Evolutionary conservation across 1,140 invertebrate species (phyloP).

Genomic region (Tetragonula clypearis): DNA sequence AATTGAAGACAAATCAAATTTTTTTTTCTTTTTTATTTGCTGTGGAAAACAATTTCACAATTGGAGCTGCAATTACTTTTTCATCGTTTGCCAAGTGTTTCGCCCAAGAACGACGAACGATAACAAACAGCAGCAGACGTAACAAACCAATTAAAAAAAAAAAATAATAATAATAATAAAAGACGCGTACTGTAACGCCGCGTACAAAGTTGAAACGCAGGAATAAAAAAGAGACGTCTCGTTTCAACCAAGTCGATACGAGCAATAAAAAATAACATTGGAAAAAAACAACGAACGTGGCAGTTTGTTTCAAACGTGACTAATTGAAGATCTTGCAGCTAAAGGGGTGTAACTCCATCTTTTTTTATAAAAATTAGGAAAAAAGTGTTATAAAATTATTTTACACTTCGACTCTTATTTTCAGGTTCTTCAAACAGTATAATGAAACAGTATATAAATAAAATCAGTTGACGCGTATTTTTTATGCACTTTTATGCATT

Average conservation of each 20-base stretch:
- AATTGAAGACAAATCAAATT: too few relatives aligned
- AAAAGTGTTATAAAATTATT: too few relatives aligned
- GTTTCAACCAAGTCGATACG: not conserved
- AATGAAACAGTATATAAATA: too few relatives aligned
- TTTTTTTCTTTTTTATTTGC: not conserved
- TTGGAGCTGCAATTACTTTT: not conserved
- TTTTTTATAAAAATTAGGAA: too few relatives aligned
- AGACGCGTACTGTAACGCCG: too few relatives aligned
- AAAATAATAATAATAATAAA: not conserved
- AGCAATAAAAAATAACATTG: not conserved
- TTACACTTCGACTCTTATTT: too few relatives aligned
- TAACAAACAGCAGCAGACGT: not conserved
- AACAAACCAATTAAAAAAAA: constrained; percentile 23
- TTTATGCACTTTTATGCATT: too few relatives aligned
- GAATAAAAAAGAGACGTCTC: not conserved
- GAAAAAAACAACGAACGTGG: not conserved
- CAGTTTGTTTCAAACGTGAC: not conserved
- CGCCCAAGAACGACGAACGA: not conserved
- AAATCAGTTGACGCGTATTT: too few relatives aligned
- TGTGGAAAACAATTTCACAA: not conserved
- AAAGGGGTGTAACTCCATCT: too few relatives aligned
- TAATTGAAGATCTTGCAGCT: too few relatives aligned
- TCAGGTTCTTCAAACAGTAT: too few relatives aligned
- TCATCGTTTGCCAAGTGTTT: not conserved
- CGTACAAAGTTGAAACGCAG: not conserved